Conservation (phyloP, 1,140 invertebrate genomes). For the Leptoteleia sp. region DNA sequence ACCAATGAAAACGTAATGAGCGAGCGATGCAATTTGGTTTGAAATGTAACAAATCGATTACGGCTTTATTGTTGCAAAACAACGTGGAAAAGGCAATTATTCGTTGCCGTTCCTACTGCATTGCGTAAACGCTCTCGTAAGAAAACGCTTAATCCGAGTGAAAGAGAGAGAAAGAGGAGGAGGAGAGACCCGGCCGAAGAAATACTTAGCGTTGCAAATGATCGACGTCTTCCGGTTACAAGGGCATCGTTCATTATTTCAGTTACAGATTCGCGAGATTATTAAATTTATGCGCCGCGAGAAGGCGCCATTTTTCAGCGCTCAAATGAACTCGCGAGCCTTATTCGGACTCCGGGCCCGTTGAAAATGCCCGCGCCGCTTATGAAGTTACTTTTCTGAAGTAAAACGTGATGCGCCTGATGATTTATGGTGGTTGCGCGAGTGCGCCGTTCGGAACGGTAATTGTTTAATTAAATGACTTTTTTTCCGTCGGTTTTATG, state of each 20-base stretch:
- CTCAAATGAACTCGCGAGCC: slow-evolving; percentile 28
- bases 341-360: slow-evolving; percentile 14
- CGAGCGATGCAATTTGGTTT: slow-evolving; percentile 7
- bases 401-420: slow-evolving; percentile 7
- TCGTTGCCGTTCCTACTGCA: slow-evolving; percentile 1
- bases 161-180: too few relatives aligned
- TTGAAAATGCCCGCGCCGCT: not conserved
- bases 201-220: slow-evolving; percentile 42
- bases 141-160: slow-evolving; percentile 19
- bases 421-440: slow-evolving; percentile 12
- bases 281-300: slow-evolving; percentile 24
- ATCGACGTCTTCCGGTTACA: slow-evolving; percentile 40
- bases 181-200: slow-evolving; percentile 11
- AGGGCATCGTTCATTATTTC: slow-evolving; percentile 45
- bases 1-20: slow-evolving; percentile 3
- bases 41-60: slow-evolving; percentile 23
- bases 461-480: slow-evolving; percentile 1
- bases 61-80: slow-evolving; percentile 26
- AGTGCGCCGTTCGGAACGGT: not conserved
- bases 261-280: slow-evolving; percentile 29
- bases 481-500: too few relatives aligned
- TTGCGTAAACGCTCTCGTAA: slow-evolving; percentile 37
- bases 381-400: slow-evolving; percentile 13
- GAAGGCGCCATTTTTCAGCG: slow-evolving; percentile 13
- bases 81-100: slow-evolving; percentile 29